Base-by-base conservation (phyloP, 2,113 vertebrate genomes). In the Numida meleagris region DNA sequence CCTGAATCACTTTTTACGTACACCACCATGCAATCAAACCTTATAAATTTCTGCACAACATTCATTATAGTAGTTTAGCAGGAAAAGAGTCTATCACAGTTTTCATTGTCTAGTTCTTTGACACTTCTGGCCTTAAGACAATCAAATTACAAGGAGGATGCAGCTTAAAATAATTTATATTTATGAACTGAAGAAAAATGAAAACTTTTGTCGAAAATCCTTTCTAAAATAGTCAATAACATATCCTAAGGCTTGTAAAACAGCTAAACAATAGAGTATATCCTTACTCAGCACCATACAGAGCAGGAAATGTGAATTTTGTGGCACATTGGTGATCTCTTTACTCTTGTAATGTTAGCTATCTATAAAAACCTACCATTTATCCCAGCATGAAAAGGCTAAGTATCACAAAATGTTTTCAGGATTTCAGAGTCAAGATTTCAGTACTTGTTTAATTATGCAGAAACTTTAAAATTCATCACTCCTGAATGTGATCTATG, bases 401-500 rank as follows among this genome's bases (percentile, higher is more conserved):
- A 77, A 71, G 21, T 6, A 72, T 89, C 38, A 46, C 8, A 87
- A 95, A 79, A 91, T 58, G 3, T 61, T 95, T 93, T 36, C 63
- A 85, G 40, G n/a, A 85, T 58, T 77, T 88, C 45, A 61, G 55
- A 75, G 43, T 81, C 71, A 81, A 21, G 38, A 51, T 87, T 90
- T 89, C 24, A 72, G 13, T 57, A 77, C 19, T 51, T 90, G 45
- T 14, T 68, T 92, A 94, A 75, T 92, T 94, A 95, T 79, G 34
- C 48, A 88, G n/a, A 74, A 21, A 72, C 27, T 24, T 93, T 88
- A 68, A 93, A 87, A 94, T 90, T 74, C 71, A 77, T 21, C 53
- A 62, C 31, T 92, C 6, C 42, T 63, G 42, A 91, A 93, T 84
- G 43, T 65, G 68, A 93, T 71, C 80, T 92, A 40, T 36, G 33